A percentile compares a stretch with the other conserved stretches of the same genome.
phyloP scores from a whole-genome alignment of 2,113 vertebrate genomes.

The Lycaon pictus region DNA sequence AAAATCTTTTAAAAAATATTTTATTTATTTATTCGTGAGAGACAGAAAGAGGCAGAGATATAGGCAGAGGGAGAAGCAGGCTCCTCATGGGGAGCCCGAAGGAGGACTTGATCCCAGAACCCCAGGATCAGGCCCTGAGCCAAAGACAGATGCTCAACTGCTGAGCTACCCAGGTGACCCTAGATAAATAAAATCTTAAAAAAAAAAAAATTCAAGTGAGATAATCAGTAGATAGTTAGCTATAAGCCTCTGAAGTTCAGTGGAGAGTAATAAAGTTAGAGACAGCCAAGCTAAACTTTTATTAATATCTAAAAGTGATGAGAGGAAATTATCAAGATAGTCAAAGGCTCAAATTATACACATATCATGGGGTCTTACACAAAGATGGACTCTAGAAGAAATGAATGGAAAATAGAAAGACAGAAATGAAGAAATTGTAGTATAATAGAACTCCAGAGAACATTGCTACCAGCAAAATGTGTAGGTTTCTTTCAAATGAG shows the following conservation, averaged over 20 bases:
- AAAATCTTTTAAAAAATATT: too few species aligned
- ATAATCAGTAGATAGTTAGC: neutral
- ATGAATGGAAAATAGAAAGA: constrained; percentile 23
- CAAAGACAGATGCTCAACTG: too few species aligned
- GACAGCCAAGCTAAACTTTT: neutral
- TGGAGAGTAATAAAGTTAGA: neutral
- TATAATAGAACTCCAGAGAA: constrained; percentile 10
- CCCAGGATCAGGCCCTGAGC: too few species aligned
- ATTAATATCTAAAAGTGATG: constrained; percentile 24
- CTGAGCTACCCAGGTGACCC: too few species aligned
- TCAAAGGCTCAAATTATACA: neutral
- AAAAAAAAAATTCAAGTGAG: too few species aligned
- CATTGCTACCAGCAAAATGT: neutral
- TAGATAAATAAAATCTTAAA: too few species aligned
- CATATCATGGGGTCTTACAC: neutral
- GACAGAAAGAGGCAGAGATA: too few species aligned
- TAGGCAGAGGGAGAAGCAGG: too few species aligned
- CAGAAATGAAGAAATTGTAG: neutral
- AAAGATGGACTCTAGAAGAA: neutral
- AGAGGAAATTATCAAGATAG: neutral
- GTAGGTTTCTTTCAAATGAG: neutral
- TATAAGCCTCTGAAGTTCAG: neutral
- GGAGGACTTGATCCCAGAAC: too few species aligned
- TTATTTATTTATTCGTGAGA: too few species aligned
- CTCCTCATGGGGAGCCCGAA: too few species aligned